Evolutionary conservation across 1,140 invertebrate genomes (phyloP), one percentile per base, ranked within the genome.

Genomic region (Orchestia grillus): DNA sequence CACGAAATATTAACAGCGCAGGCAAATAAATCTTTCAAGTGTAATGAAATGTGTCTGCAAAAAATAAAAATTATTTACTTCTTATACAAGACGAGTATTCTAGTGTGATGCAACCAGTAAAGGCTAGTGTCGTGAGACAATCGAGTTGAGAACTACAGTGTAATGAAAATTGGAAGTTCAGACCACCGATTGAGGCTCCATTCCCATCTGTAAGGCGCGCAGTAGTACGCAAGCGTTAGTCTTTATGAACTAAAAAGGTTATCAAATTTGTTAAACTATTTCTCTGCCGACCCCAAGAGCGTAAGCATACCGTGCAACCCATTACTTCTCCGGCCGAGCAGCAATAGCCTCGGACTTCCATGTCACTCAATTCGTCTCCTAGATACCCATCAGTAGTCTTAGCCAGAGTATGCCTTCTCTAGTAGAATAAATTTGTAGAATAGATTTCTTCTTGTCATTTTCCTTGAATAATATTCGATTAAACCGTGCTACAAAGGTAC

Each of bases 351-450:
- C 62, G 62, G 36, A 77, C 62, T 77, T 77, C 28, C 88, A 42
- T 41, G n/a, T 90, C 88, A 41, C 88, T 90, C 88, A 90, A 90
- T 42, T 19, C 36, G 11, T 91, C 88, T 91, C 41, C 41, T 91
- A 91, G 44, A 94, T 94, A 94, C 41, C 92, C 92, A 94, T 45
- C 44, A 16, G 44, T 94, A 77, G 62, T 77, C 62, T 15, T 77
- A 94, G 92, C 92, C 92, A 94, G 44, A 44, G 44, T 94, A 94
- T 94, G 92, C 92, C 92, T 94, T 94, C 92, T 94, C 92, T 94
- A 45, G 28, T 94, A 94, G 43, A 45, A 94, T 94, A 94, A 94
- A 94, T 45, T 45, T 44, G 23, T 94, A 94, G 92, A 94, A 44
- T 94, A 94, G 92, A 90, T 19, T 77, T 77, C 11, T 77, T 77